A percentile compares a stretch with the other conserved stretches of the same genome.
phyloP scores from a whole-genome alignment of 1,140 invertebrate species.

The Carcinoscorpius rotundicauda region DNA sequence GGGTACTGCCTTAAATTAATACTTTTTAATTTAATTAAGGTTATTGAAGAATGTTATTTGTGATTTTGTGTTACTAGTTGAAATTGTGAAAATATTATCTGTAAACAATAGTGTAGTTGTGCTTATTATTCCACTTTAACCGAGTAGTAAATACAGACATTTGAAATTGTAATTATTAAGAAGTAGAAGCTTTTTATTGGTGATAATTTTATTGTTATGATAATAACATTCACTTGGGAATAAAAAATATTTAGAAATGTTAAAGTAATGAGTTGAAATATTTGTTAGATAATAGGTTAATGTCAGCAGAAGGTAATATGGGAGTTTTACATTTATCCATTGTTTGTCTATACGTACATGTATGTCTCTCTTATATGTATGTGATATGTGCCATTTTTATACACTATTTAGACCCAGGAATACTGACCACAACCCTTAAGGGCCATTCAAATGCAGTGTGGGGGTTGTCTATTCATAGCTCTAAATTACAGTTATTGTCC shows the following conservation, averaged over 20 bases:
- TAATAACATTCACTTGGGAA: too few relatives aligned
- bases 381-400: constrained; percentile 14
- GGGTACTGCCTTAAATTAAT: constrained; percentile 3
- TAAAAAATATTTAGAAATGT: too few relatives aligned
- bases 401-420: constrained; percentile 52
- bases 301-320: neutral
- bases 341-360: neutral
- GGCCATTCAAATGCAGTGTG: constrained; percentile 95
- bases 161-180: too few relatives aligned
- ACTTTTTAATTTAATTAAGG: neutral
- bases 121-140: neutral
- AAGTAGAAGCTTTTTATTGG: too few relatives aligned
- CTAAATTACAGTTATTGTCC: constrained; percentile 65
- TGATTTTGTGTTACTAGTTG: constrained; percentile 2
- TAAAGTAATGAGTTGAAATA: too few relatives aligned
- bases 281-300: too few relatives aligned
- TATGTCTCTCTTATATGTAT: neutral
- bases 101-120: constrained; percentile 7
- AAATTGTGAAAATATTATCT: constrained; percentile 16
- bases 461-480: constrained; percentile 74
- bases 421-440: constrained; percentile 61
- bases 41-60: neutral
- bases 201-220: too few relatives aligned
- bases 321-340: neutral
- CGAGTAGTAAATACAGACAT: neutral